Base-by-base conservation (phyloP, 2,113 vertebrate species). In the Pterocles orientalis region DNA sequence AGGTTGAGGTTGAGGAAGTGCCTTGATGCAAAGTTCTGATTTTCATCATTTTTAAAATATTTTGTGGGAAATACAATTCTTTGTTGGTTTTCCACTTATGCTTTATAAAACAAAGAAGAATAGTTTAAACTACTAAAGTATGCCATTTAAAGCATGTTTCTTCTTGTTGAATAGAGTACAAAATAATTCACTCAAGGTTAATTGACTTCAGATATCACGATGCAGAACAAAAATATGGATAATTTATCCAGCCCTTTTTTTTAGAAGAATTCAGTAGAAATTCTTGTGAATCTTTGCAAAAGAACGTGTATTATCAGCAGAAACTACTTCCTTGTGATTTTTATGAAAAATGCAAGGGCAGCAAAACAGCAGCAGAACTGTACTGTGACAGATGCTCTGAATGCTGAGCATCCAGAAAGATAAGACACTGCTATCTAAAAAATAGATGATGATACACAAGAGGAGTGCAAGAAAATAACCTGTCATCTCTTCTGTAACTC, bases 1-100 rank as follows among this genome's bases (percentile, higher is more conserved):
- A 85, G 64, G 64, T 54, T 85, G 54, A 97, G 84, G 39, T 51
- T 83, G 45, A 96, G 84, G 88, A 97, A 97, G 82, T 95, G 92
- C 76, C 88, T 95, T 91, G 83, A 69, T 93, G n/a, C 29, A 64
- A 84, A 89, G 78, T 57, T 61, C 53, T 91, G 82, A 94, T 97
- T 94, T 86, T 88, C 69, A 85, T 88, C 5, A 80, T 92, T 94
- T 95, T 82, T 28, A 0, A 89, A 84, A 81, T 86, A 79, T 34
- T 93, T 95, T 83, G 51, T 70, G 88, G 86, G 86, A 80, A 89
- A 80, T 48, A 72, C 73, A 82, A 72, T 39, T 91, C 26, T 51
- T 72, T 72, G 68, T 51, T 0, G 0, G 76, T 95, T 96, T 92
- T 95, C 94, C 87, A 97, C 82, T 58, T 94, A 60, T 7, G 64